These are phyloP conservation scores for Eupithecia exiguata DNA, from an alignment of 2,888 invertebrate genomes.

Conservation along the genomic window DNA sequence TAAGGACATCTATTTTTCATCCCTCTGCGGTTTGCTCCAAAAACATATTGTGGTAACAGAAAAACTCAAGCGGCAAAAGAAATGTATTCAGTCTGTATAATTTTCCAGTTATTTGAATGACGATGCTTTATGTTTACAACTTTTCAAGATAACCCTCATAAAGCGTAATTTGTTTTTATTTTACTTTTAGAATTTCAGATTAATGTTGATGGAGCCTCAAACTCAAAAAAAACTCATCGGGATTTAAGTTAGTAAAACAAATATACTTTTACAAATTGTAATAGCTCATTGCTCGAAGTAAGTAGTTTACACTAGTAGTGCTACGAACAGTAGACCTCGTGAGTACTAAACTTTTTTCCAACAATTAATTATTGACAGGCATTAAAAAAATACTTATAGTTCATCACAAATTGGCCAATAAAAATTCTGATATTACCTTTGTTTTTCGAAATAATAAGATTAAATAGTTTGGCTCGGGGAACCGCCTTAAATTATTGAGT, in stretches of 20 bases:
- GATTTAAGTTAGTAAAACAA: neutral
- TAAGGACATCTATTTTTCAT: neutral
- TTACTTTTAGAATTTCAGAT: neutral
- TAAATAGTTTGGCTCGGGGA: too few relatives aligned
- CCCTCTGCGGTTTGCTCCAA: conserved; percentile 3
- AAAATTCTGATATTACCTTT: too few relatives aligned
- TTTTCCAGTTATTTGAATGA: conserved; percentile 36
- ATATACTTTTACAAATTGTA: neutral
- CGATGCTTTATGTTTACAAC: conserved; percentile 18
- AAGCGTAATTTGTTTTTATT: conserved; percentile 1
- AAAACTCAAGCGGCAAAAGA: conserved; percentile 22
- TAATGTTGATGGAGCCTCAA: neutral
- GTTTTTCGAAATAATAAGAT: too few relatives aligned
- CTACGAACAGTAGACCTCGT: too few relatives aligned
- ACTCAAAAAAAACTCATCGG: neutral
- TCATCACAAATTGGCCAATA: too few relatives aligned
- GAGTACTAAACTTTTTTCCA: too few relatives aligned
- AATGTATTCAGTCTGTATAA: conserved; percentile 38
- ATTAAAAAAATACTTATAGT: too few relatives aligned
- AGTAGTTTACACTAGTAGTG: too few relatives aligned
- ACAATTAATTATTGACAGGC: too few relatives aligned
- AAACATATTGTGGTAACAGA: conserved; percentile 34
- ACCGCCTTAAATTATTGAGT: too few relatives aligned
- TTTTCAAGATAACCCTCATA: conserved; percentile 7
- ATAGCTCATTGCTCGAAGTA: neutral